Conservation (phyloP, 2,888 invertebrate species). For the Boloria selene region DNA sequence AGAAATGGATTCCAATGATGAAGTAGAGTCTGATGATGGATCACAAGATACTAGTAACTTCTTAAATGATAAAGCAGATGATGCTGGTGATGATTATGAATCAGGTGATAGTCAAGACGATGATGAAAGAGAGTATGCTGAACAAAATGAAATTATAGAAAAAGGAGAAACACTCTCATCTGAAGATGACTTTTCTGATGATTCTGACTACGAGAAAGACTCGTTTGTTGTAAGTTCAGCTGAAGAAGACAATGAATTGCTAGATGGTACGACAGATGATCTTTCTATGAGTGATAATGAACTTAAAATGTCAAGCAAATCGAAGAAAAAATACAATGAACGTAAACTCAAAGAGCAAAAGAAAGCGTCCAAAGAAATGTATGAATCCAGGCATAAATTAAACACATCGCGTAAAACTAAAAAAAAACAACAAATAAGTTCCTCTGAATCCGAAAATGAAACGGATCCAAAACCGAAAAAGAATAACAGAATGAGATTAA, state of each 20-base stretch:
- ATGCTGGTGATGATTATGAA: slow-evolving; percentile 69
- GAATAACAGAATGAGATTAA: slow-evolving; percentile 59
- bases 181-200: slow-evolving; percentile 67
- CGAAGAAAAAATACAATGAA: slow-evolving; percentile 71
- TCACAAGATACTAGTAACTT: slow-evolving; percentile 49
- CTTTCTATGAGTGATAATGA: slow-evolving; percentile 72
- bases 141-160: slow-evolving; percentile 74
- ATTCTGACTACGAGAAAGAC: slow-evolving; percentile 75
- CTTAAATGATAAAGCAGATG: slow-evolving; percentile 66
- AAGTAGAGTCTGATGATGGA: slow-evolving; percentile 41
- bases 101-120: slow-evolving; percentile 78
- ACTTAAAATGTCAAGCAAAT: slow-evolving; percentile 66
- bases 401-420: slow-evolving; percentile 49
- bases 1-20: slow-evolving; percentile 29
- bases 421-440: slow-evolving; percentile 53
- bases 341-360: slow-evolving; percentile 71
- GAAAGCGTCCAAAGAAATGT: slow-evolving; percentile 74
- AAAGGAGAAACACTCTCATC: slow-evolving; percentile 80
- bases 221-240: slow-evolving; percentile 81
- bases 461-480: slow-evolving; percentile 49
- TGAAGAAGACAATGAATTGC: slow-evolving; percentile 67
- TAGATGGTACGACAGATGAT: slow-evolving; percentile 74
- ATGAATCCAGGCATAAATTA: slow-evolving; percentile 64
- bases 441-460: slow-evolving; percentile 53
- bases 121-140: slow-evolving; percentile 71